Conservation (phyloP, 2,797 vertebrate genomes). For the Enteromius treurensis region DNA sequence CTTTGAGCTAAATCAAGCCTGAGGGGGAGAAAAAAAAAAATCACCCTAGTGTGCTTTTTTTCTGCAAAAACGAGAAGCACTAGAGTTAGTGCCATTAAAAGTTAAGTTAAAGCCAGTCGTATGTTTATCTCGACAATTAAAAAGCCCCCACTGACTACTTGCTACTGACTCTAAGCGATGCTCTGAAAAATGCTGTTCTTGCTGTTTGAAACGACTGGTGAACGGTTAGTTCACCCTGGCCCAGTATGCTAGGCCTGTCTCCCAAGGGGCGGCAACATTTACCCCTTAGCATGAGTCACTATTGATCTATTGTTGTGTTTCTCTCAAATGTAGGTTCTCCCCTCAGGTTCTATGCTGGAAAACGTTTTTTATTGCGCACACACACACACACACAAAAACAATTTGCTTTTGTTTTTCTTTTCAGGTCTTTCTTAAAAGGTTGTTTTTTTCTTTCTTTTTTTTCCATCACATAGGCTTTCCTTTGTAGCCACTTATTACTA, state of each 20-base stretch:
- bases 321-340: slow-evolving; percentile 50
- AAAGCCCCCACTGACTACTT: slow-evolving; percentile 60
- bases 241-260: slow-evolving; percentile 41
- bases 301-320: slow-evolving; percentile 58
- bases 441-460: not conserved
- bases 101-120: slow-evolving; percentile 57
- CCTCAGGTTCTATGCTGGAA: slow-evolving; percentile 34
- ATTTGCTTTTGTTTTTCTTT: slow-evolving; percentile 1
- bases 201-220: slow-evolving; percentile 42
- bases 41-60: slow-evolving; percentile 21
- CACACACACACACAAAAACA: not conserved
- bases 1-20: slow-evolving; percentile 48
- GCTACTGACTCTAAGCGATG: slow-evolving; percentile 51
- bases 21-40: slow-evolving; percentile 4
- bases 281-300: slow-evolving; percentile 36
- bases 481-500: not conserved
- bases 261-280: slow-evolving; percentile 56
- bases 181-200: slow-evolving; percentile 42
- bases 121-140: slow-evolving; percentile 66
- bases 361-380: not conserved
- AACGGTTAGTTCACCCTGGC: slow-evolving; percentile 59
- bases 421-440: not conserved
- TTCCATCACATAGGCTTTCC: not conserved
- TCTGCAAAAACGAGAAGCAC: slow-evolving; percentile 47
- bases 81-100: slow-evolving; percentile 49